Percentiles rank a stretch among this genome's conserved stretches.
phyloP scores from a whole-genome alignment of 1,140 invertebrate genomes.

The Drosophila neocordata region DNA sequence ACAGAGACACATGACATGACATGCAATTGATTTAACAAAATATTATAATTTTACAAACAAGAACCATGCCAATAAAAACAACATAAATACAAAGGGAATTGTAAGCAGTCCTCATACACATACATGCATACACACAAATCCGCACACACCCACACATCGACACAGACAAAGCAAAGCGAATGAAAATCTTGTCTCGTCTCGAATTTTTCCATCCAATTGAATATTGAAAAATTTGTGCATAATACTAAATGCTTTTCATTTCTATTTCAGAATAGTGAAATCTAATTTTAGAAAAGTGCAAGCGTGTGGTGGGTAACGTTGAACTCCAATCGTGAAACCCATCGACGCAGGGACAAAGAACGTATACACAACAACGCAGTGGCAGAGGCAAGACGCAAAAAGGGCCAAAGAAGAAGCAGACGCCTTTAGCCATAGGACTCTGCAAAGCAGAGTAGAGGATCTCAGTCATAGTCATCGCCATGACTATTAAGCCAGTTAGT shows the following conservation, averaged over 20 bases:
- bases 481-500: slow-evolving; percentile 78
- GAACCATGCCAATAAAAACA: neutral
- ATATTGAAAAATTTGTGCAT: neutral
- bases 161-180: slow-evolving; percentile 34
- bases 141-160: neutral
- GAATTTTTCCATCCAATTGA: slow-evolving; percentile 28
- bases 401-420: slow-evolving; percentile 1
- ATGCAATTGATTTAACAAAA: neutral
- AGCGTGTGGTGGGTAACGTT: slow-evolving; percentile 14
- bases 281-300: slow-evolving; percentile 8
- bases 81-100: slow-evolving; percentile 15
- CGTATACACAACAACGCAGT: slow-evolving; percentile 4
- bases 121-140: slow-evolving; percentile 28
- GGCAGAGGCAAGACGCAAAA: neutral
- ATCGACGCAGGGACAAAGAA: slow-evolving; percentile 10
- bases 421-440: slow-evolving; percentile 5
- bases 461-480: slow-evolving; percentile 16
- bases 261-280: neutral
- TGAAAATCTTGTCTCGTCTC: slow-evolving; percentile 48
- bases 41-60: neutral
- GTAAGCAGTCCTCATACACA: slow-evolving; percentile 34
- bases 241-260: too few species aligned
- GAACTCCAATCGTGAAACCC: slow-evolving; percentile 1
- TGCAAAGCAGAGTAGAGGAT: neutral
- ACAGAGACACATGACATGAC: neutral